Evolutionary conservation across 1,140 invertebrate genomes (phyloP).

Genomic region (Cotesia typhae): DNA sequence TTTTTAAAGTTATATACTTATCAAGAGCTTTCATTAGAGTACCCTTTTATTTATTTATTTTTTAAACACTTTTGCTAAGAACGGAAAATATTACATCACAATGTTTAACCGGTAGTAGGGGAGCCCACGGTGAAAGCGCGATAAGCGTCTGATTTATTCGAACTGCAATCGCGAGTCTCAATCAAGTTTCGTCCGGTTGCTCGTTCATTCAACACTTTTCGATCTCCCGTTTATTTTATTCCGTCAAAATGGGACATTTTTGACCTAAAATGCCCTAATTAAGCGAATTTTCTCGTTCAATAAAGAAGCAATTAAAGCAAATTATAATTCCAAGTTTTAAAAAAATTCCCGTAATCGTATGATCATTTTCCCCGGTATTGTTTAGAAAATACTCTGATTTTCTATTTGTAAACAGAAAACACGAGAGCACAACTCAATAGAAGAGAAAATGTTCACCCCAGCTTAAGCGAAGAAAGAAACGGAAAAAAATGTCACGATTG

Average conservation of each 20-base stretch:
- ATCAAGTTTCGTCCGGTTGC: conserved; percentile 50
- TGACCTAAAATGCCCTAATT: not conserved
- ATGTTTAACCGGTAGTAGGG: not conserved
- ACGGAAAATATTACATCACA: not conserved
- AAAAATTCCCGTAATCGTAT: too few relatives aligned
- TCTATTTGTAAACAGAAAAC: not conserved
- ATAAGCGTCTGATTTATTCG: conserved; percentile 63
- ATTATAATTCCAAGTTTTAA: too few relatives aligned
- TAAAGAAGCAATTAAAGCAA: too few relatives aligned
- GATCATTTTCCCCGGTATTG: too few relatives aligned
- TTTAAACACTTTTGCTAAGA: too few relatives aligned
- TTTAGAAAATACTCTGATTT: not conserved
- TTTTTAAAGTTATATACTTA: too few relatives aligned
- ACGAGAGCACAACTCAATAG: conserved; percentile 1
- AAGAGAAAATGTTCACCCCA: not conserved
- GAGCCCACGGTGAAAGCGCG: conserved; percentile 61
- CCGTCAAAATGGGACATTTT: not conserved
- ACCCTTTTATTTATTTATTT: too few relatives aligned
- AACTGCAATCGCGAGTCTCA: conserved; percentile 49
- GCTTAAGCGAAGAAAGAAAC: conserved; percentile 14
- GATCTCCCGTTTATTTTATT: not conserved
- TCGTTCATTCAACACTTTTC: conserved; percentile 42
- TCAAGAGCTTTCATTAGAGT: too few relatives aligned
- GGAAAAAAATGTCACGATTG: conserved; percentile 22
- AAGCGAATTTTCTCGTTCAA: too few relatives aligned